phyloP scores from a whole-genome alignment of 2,888 invertebrate genomes.

The Pseudoips prasinana region DNA sequence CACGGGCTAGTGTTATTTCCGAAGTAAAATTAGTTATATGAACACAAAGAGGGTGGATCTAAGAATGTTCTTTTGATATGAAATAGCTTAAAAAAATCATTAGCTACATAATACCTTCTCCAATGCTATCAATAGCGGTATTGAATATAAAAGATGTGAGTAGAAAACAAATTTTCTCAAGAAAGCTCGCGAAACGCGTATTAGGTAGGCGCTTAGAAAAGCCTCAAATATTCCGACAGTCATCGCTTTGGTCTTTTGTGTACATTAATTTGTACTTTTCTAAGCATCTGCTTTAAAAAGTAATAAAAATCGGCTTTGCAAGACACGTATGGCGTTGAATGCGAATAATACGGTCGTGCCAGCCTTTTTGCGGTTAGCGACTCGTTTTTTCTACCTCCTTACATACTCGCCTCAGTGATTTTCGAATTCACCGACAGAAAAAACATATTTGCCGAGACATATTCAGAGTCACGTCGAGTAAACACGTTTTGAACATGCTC shows the following conservation, averaged over 20 bases:
- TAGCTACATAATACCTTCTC: conserved; percentile 4
- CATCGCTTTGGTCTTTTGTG: conserved; percentile 51
- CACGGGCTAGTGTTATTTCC: no score
- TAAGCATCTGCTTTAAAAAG: conserved; percentile 63
- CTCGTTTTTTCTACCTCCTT: conserved; percentile 34
- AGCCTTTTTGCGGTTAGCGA: conserved; percentile 16
- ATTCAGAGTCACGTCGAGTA: conserved; percentile 53
- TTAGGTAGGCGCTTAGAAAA: conserved; percentile 13
- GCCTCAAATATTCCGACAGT: conserved; percentile 39
- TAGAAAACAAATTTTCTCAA: conserved; percentile 4
- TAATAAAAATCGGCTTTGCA: conserved; percentile 76
- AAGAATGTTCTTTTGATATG: conserved; percentile 9
- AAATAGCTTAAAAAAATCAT: conserved; percentile 3
- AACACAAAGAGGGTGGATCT: no score
- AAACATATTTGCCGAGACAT: conserved; percentile 49
- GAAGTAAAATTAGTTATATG: no score
- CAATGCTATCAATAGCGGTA: conserved; percentile 14
- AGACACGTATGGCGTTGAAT: conserved; percentile 58
- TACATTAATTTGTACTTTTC: conserved; percentile 63
- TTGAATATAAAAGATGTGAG: conserved; percentile 13
- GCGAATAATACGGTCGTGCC: conserved; percentile 46
- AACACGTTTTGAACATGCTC: conserved; percentile 62
- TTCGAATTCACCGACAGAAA: conserved; percentile 43
- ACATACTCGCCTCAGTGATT: conserved; percentile 34
- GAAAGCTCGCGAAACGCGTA: conserved; percentile 24